phyloP scores from a whole-genome alignment of 1,140 invertebrate genomes.

The Anoplophora glabripennis region DNA sequence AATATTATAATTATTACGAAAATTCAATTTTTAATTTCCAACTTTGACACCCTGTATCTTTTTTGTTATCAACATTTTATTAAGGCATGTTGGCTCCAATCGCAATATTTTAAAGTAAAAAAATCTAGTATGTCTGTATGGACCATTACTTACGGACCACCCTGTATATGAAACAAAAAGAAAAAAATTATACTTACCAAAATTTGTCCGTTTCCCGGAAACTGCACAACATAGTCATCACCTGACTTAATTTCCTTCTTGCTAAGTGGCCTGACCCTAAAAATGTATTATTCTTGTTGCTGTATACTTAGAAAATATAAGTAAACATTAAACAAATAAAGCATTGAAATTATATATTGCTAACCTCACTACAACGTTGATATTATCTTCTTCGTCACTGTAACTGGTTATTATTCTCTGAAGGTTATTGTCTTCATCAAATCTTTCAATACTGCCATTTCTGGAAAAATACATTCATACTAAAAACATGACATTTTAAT shows the following conservation, averaged over 20 bases:
- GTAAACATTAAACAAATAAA: conserved; percentile 9
- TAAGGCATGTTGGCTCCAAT: no score
- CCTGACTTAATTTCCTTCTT: conserved; percentile 63
- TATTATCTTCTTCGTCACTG: conserved; percentile 65
- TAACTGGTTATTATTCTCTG: conserved; percentile 43
- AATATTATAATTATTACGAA: no score
- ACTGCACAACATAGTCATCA: conserved; percentile 64
- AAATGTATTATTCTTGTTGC: conserved; percentile 26
- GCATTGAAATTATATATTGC: not conserved
- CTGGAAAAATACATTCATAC: conserved; percentile 21
- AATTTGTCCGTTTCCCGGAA: conserved; percentile 77
- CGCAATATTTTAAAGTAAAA: no score
- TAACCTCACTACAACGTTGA: conserved; percentile 74
- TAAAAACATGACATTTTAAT: no score
- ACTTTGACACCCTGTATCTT: no score
- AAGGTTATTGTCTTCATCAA: conserved; percentile 42
- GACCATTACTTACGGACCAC: no score
- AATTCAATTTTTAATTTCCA: no score
- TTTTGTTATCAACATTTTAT: no score
- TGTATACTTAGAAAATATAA: not conserved
- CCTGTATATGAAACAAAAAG: not conserved
- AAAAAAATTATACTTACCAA: conserved; percentile 53
- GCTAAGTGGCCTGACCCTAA: conserved; percentile 68
- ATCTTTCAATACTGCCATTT: conserved; percentile 41
- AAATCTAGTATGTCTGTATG: no score